Evolutionary conservation across 2,113 vertebrate species (phyloP).

Genomic region (Calyptommatus sinebrachiatus): DNA sequence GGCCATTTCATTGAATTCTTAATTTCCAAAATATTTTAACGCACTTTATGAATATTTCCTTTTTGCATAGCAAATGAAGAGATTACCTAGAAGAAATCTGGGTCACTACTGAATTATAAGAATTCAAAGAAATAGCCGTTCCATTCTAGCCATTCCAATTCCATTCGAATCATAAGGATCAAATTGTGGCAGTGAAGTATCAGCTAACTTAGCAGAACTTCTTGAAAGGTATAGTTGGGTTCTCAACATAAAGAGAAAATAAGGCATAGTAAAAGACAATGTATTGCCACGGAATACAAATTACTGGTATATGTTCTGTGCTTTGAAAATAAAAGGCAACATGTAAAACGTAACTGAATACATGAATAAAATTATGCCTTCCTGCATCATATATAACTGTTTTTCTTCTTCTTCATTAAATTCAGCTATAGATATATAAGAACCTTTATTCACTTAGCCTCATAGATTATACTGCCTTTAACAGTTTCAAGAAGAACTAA

Average conservation of each 20-base stretch:
- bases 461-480: neutral
- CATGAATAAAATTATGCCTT: neutral
- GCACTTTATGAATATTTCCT: neutral
- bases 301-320: neutral
- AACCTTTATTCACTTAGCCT: neutral
- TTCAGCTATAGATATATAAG: neutral
- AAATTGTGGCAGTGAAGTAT: neutral
- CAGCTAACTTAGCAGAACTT: neutral
- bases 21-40: neutral
- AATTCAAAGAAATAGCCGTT: no score
- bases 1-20: neutral
- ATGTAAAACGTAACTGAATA: neutral
- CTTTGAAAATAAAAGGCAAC: neutral
- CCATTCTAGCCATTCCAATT: no score
- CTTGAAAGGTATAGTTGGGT: neutral
- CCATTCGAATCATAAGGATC: neutral
- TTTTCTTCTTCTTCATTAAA: neutral
- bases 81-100: neutral
- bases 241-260: neutral
- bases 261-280: neutral
- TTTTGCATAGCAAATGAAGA: neutral
- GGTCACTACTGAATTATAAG: neutral
- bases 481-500: neutral
- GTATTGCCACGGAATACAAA: neutral
- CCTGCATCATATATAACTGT: neutral